Base-by-base conservation (phyloP, 2,113 vertebrate genomes). In the Acrocephalus kingi region DNA sequence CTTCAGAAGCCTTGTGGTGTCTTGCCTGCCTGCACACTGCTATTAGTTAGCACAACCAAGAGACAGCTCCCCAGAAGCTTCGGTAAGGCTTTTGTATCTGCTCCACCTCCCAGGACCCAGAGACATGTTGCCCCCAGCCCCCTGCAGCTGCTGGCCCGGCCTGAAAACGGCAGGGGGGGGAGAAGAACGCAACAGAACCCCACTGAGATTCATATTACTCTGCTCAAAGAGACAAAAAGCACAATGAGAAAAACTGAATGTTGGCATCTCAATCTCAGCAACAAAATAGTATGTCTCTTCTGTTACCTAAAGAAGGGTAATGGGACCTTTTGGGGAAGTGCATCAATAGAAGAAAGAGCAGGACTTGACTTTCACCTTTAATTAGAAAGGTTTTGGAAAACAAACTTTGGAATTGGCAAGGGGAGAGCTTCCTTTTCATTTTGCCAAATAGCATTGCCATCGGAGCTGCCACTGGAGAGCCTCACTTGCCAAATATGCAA, bases 391-490 rank as follows among this genome's bases (percentile, higher is more conserved):
- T 55, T 76, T 73, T 59, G 63, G 46, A 62, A 90, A 85, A 56
- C 12, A 59, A 69, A 49, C 31, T 69, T 66, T 79, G 46, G 37
- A 91, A 49, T 8, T 59, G 5, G 43, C 41, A 84, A 56, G 13
- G 8, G 24, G 20, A 81, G 87, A 77, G n/a, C 6, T 13, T 61
- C 43, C 7, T 73, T 81, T 72, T 35, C 7, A 11, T 35, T 76
- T 35, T 74, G 27, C 31, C 51, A 41, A 87, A 68, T 17, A 81
- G 15, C n/a, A 87, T 22, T 46, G 37, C 37, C 37, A 39, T 84
- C 0, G 0, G 35, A 73, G 61, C 64, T 64, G 45, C 31, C 21
- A 64, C 11, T 2, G 1, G 39, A 79, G 39, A 91, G 37, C 15
- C 79, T 85, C 39, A 41, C 21, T 28, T 39, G n/a, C 35, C 72